These are phyloP conservation scores for Trinorchestia longiramus DNA, from an alignment of 1,140 invertebrate genomes.

Conservation along the genomic window DNA sequence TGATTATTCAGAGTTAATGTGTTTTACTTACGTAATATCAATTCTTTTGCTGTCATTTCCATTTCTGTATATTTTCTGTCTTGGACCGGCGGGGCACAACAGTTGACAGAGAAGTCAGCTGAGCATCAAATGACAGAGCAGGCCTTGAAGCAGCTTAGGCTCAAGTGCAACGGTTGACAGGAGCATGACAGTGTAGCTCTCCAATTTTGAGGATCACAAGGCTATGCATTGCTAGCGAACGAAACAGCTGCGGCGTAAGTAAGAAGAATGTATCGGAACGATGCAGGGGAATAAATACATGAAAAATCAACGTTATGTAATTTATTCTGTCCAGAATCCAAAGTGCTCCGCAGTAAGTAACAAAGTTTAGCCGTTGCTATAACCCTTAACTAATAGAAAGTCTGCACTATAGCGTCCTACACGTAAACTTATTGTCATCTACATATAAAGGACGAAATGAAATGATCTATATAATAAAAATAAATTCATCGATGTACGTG, in stretches of 20 bases:
- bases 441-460: background rate
- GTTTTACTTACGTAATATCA: too few relatives aligned
- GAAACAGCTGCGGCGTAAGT: background rate
- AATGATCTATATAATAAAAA: background rate
- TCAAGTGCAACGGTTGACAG: background rate
- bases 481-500: background rate
- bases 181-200: background rate
- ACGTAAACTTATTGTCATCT: conserved; percentile 6
- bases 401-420: background rate
- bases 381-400: background rate
- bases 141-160: background rate
- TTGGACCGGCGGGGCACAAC: background rate
- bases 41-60: too few relatives aligned
- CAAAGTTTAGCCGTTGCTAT: conserved; percentile 15
- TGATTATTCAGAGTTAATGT: too few relatives aligned
- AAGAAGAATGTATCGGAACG: background rate
- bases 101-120: conserved; percentile 39
- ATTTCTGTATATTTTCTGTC: too few relatives aligned
- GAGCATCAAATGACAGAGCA: conserved; percentile 25
- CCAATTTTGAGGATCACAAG: background rate
- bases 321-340: conserved; percentile 11
- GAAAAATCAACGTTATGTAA: background rate
- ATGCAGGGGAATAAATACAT: background rate
- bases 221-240: too few relatives aligned
- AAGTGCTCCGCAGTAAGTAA: conserved; percentile 39